Evolutionary conservation across 2,888 invertebrate species (phyloP), one percentile per base, ranked within the genome.

Genomic region (Dione vanillae): DNA sequence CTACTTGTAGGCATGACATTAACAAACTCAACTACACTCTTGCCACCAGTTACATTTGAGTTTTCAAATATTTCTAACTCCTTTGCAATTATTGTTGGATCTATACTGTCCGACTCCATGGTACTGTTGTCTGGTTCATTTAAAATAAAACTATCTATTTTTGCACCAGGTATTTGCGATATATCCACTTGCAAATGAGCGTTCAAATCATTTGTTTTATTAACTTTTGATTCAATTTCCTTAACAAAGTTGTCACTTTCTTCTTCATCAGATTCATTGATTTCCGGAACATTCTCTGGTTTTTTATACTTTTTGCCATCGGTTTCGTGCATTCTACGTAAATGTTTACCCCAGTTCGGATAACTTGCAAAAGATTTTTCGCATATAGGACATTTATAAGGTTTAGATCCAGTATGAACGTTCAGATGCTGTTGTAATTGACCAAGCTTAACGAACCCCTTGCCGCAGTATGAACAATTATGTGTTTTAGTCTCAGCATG

Each of bases 281-380:
- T 61, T 9, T 72, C 73, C 1, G 49, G 27, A 37, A 65, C 41
- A 5, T 74, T 65, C 14, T 72, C 70, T 6, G 73, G 19, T n/a
- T 78, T 79, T 27, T 75, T 76, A 8, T 75, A 59, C 5, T 75
- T 71, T 64, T 78, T 79, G 11, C 81, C 82, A 27, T 83, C 82
- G 19, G 85, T 77, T 2, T 85, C 82, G 72, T 92, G 92, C 72
- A 88, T 80, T 61, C 84, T 83, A 0, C 78, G 79, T 65, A 94
- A 86, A 78, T 95, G 95, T 79, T 95, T 95, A 74, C 87, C 82
- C 89, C 93, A 94, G 80, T 95, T 95, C 2, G 95, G 94, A 72
- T 93, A 91, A 77, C 90, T 92, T 45, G 94, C 92, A 79, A 95
- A 95, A 0, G 91, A 86, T 65, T 94, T 94, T 27, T 92, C 88